Evolutionary conservation across 2,888 invertebrate species (phyloP).

Genomic region (Tetragonisca angustula): DNA sequence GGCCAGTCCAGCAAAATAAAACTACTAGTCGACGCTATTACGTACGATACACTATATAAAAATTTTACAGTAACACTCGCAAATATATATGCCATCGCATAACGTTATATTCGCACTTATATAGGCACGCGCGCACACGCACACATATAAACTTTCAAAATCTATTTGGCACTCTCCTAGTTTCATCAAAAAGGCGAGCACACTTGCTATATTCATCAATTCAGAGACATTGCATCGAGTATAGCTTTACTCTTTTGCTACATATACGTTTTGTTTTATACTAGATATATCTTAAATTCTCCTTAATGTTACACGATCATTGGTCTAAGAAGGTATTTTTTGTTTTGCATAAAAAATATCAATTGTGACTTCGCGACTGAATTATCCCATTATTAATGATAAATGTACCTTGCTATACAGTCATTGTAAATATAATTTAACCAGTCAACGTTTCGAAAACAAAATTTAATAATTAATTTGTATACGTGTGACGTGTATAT

Average conservation of each 20-base stretch:
- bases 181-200: constrained; percentile 79
- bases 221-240: constrained; percentile 82
- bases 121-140: constrained; percentile 17
- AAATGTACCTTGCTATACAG: constrained; percentile 36
- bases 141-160: constrained; percentile 79
- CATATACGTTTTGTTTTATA: constrained; percentile 57
- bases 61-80: constrained; percentile 55
- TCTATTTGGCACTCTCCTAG: constrained; percentile 80
- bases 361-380: constrained; percentile 37
- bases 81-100: constrained; percentile 43
- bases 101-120: constrained; percentile 52
- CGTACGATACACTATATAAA: constrained; percentile 64
- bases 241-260: constrained; percentile 67
- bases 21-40: constrained; percentile 26
- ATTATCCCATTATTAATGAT: constrained; percentile 19
- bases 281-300: constrained; percentile 21
- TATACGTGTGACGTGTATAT: neutral
- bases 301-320: constrained; percentile 61
- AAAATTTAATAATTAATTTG: constrained; percentile 11
- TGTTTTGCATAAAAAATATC: constrained; percentile 66
- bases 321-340: constrained; percentile 70
- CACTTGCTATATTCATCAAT: constrained; percentile 81
- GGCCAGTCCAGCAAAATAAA: constrained; percentile 43
- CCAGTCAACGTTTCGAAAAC: constrained; percentile 22
- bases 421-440: constrained; percentile 40